A percentile compares a stretch with the other conserved stretches of the same genome.
phyloP scores from a whole-genome alignment of 2,888 invertebrate genomes.

The Lithophane leautieri region DNA sequence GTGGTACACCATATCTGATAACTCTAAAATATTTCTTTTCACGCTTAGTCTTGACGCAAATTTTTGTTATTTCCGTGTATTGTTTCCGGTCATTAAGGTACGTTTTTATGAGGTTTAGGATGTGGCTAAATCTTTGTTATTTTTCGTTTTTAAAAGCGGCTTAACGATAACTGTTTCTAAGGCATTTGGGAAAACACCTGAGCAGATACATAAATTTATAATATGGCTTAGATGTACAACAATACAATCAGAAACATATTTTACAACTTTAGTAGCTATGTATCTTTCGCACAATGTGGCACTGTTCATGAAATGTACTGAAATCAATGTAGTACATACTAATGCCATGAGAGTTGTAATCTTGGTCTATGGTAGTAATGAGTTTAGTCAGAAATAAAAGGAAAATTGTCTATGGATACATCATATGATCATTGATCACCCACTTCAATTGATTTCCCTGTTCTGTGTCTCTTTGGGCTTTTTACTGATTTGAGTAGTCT shows the following conservation, averaged over 20 bases:
- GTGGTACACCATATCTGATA: neutral
- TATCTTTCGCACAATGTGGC: too few relatives aligned
- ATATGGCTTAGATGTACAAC: too few relatives aligned
- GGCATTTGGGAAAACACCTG: too few relatives aligned
- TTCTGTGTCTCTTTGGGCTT: constrained; percentile 74
- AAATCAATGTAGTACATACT: neutral
- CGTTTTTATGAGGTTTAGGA: neutral
- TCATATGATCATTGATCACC: constrained; percentile 89
- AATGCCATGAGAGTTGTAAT: neutral
- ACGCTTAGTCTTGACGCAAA: neutral
- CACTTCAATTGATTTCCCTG: constrained; percentile 78
- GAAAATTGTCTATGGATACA: constrained; percentile 80
- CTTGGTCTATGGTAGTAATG: constrained; percentile 2
- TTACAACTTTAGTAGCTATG: too few relatives aligned
- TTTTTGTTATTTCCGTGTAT: neutral
- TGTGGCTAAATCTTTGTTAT: too few relatives aligned
- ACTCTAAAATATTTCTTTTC: neutral
- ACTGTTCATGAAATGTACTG: too few relatives aligned
- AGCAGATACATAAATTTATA: too few relatives aligned
- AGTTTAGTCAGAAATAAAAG: constrained; percentile 23
- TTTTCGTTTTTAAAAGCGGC: too few relatives aligned
- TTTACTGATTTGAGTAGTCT: constrained; percentile 51
- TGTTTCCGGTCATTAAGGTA: neutral
- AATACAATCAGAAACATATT: too few relatives aligned
- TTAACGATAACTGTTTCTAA: too few relatives aligned